Base-by-base conservation (phyloP, 2,113 vertebrate genomes). In the Albula goreensis region DNA sequence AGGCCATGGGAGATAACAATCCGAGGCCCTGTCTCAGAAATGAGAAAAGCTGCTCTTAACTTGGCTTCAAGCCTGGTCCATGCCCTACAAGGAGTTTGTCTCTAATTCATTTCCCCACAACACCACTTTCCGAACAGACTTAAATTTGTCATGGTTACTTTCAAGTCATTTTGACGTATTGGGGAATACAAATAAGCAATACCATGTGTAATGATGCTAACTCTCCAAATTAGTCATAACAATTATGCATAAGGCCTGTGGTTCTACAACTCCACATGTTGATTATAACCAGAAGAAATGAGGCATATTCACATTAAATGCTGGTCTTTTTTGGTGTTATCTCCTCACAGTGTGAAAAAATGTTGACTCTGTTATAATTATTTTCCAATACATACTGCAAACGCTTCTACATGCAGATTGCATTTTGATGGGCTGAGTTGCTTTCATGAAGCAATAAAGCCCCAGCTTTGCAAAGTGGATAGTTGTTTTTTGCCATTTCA, bases 1-100 rank as follows among this genome's bases (percentile, higher is more conserved):
- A 81, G 19, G 9, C 19, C 50, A 8, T 31, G 1, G 51, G 4
- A 79, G 84, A 80, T 79, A 60, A 79, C 52, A 5, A 78, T 79
- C 77, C 78, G 77, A 79, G 17, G 41, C 15, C 1, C 17, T 17
- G 41, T 77, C 53, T 50, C 31, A 77, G n/a, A 80, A 41, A n/a
- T 56, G 25, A n/a, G 50, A 41, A 50, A 25, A 15, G 74, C 77
- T 56, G 31, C 51, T 52, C 53, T 17, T 85, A 22, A 25, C 66
- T 52, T n/a, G 80, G 50, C 50, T 81, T 10, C 50, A 52, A 11
- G 22, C 80, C 80, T 78, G 63, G 50, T 74, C 52, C 74, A 50
- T 53, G n/a, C 31, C 77, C 83, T 56, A 85, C 50, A 85, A 85
- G 78, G 70, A 74, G 70, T 56, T 12, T 56, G 53, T 74, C 70